Conservation (phyloP, 2,113 vertebrate species). For the Ammospiza caudacuta region DNA sequence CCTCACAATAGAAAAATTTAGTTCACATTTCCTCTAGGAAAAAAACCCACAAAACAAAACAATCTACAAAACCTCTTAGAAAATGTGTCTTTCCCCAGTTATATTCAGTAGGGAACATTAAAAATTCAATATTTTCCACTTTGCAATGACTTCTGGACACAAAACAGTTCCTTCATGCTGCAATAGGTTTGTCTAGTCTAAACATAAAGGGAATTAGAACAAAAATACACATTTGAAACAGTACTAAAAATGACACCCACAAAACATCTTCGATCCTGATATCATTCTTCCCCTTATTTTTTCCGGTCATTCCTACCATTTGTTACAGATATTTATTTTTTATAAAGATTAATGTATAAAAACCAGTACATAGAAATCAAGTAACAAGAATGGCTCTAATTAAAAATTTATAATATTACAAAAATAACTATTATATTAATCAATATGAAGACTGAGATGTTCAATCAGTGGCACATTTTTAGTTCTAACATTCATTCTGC, state of each 20-base stretch:
- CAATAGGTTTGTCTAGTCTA: background rate
- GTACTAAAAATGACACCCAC: background rate
- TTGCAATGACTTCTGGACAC: conserved; percentile 36
- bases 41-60: background rate
- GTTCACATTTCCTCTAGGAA: conserved; percentile 9
- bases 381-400: conserved; percentile 23
- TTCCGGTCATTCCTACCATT: background rate
- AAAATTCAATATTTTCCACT: conserved; percentile 59
- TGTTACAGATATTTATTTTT: conserved; percentile 24
- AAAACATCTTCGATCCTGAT: background rate
- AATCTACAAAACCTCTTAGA: conserved; percentile 20
- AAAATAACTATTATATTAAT: conserved; percentile 56
- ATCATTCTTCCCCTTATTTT: background rate
- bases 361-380: background rate
- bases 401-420: conserved; percentile 41
- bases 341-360: conserved; percentile 12
- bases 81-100: conserved; percentile 24
- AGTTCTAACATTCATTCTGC: conserved; percentile 34
- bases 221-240: background rate
- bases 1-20: conserved; percentile 2
- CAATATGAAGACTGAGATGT: conserved; percentile 25
- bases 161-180: conserved; percentile 22
- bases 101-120: conserved; percentile 35
- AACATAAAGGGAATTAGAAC: background rate
- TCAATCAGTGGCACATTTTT: conserved; percentile 43